Evolutionary conservation across 2,113 vertebrate species (phyloP).

Genomic region (Piaya cayana): DNA sequence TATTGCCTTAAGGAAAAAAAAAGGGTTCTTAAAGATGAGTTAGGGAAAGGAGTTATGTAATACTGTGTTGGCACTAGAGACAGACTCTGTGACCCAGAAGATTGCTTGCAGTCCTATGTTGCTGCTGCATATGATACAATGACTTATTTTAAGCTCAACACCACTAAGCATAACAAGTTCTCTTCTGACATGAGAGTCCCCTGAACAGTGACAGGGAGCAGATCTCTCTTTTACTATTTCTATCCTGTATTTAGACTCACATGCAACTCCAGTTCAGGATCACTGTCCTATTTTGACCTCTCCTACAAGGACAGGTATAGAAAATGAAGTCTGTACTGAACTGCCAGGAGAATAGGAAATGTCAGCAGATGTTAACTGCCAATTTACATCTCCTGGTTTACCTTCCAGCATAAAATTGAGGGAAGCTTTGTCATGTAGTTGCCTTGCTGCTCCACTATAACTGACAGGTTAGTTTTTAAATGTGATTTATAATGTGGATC

Average conservation of each 20-base stretch:
- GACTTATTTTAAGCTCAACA: constrained; percentile 20
- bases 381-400: neutral
- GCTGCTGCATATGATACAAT: neutral
- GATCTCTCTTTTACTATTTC: neutral
- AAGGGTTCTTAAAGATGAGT: neutral
- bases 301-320: neutral
- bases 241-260: neutral
- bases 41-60: constrained; percentile 22
- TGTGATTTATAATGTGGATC: constrained; percentile 40
- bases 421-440: neutral
- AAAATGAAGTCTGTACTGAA: neutral
- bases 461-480: constrained; percentile 6
- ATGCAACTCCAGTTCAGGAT: neutral
- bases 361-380: neutral
- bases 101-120: neutral
- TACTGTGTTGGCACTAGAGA: neutral
- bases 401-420: neutral
- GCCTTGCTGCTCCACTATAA: neutral
- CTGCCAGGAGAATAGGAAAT: neutral
- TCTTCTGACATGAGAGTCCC: neutral
- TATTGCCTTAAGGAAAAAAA: neutral
- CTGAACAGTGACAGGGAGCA: neutral
- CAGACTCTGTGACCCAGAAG: constrained; percentile 22
- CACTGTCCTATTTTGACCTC: neutral
- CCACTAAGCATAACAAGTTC: neutral